Evolutionary conservation across 2,888 invertebrate species (phyloP).

Genomic region (Agonopterix arenella): DNA sequence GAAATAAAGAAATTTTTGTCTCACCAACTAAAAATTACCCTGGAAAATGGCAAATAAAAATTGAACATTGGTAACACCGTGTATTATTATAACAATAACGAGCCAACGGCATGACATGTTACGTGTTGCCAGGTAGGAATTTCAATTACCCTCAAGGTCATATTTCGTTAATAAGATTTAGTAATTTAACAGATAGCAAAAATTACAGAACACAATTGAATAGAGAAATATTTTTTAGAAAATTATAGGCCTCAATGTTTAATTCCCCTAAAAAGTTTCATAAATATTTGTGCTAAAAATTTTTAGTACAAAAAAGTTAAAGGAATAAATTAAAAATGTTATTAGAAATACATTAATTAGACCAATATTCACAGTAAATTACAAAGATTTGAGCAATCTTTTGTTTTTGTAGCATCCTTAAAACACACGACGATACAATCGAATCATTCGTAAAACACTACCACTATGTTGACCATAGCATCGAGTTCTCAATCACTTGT

Average conservation of each 20-base stretch:
- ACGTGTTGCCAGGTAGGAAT: no score
- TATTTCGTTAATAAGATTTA: background rate
- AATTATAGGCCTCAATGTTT: constrained; percentile 25
- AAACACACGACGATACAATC: background rate
- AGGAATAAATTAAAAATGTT: constrained; percentile 2
- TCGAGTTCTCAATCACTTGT: background rate
- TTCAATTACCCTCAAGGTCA: no score
- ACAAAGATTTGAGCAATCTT: constrained; percentile 50
- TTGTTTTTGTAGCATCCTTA: constrained; percentile 5
- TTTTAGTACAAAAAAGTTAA: constrained; percentile 13
- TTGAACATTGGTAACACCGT: no score
- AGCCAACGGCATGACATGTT: no score
- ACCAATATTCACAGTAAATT: constrained; percentile 40
- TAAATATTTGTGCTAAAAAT: constrained; percentile 28
- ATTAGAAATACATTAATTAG: constrained; percentile 20
- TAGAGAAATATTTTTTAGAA: background rate
- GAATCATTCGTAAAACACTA: background rate
- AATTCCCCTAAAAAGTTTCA: constrained; percentile 12
- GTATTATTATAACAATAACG: no score
- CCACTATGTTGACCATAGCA: background rate
- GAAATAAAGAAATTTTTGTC: no score
- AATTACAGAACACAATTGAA: background rate
- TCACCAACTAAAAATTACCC: no score
- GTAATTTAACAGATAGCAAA: background rate
- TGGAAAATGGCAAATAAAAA: no score